phyloP scores from a whole-genome alignment of 2,113 vertebrate species.

The Zeus faber region DNA sequence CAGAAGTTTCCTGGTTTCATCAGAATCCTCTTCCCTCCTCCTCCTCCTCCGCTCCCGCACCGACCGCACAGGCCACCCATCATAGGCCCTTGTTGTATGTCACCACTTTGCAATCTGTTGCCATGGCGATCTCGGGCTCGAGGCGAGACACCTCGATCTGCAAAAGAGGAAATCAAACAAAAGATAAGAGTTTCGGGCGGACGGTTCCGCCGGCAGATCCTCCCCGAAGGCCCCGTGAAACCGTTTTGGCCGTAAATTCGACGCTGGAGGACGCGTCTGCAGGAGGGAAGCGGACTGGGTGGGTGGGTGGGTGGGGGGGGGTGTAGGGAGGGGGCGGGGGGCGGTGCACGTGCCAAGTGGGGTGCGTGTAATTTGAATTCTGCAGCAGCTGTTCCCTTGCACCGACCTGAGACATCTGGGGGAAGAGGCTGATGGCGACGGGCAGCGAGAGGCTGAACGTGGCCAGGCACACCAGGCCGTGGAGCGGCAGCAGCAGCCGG shows the following conservation, averaged over 20 bases:
- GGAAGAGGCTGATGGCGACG: constrained; percentile 97
- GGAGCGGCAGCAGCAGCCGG: constrained; percentile 87
- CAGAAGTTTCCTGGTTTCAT: too few relatives aligned
- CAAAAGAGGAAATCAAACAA: constrained; percentile 18
- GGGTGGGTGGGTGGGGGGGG: constrained; percentile 1
- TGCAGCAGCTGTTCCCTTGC: constrained; percentile 33
- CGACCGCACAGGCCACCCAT: constrained; percentile 45
- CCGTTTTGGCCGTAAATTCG: constrained; percentile 24
- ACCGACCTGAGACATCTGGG: constrained; percentile 95
- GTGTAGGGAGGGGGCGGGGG: constrained; percentile 1
- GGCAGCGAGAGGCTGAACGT: constrained; percentile 95
- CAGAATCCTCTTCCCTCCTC: constrained; percentile 16
- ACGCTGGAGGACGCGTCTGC: constrained; percentile 11
- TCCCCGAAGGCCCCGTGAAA: constrained; percentile 11
- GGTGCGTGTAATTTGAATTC: constrained; percentile 47
- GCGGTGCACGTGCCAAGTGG: constrained; percentile 30
- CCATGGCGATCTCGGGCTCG: constrained; percentile 91
- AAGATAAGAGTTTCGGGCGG: background rate
- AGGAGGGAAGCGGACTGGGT: too few relatives aligned
- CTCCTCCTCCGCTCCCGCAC: constrained; percentile 5
- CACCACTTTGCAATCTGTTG: constrained; percentile 87
- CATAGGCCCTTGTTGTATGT: constrained; percentile 97
- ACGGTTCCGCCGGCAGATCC: background rate
- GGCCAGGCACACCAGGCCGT: constrained; percentile 92
- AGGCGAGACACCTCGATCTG: constrained; percentile 91